Evolutionary conservation across 2,797 vertebrate genomes (phyloP).

Genomic region (Peromyscus eremicus): DNA sequence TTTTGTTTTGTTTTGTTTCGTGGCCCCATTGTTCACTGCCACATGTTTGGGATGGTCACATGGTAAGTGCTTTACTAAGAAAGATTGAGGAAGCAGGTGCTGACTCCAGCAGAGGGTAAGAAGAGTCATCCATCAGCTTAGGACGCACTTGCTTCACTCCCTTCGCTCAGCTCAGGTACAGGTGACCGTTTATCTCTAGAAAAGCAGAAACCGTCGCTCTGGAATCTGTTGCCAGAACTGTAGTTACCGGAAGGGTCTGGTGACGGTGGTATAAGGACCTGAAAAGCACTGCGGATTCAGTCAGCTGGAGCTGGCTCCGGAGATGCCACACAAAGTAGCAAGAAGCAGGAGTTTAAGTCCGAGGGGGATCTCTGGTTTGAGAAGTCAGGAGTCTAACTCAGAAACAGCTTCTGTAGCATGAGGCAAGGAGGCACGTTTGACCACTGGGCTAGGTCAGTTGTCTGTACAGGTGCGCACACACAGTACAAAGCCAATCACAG

Average conservation of each 20-base stretch:
- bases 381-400: conserved; percentile 9
- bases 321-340: not conserved
- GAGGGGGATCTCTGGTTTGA: not conserved
- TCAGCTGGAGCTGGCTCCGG: not conserved
- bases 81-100: not conserved
- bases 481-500: not conserved
- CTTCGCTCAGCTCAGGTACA: not conserved
- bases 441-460: not conserved
- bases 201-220: conserved; percentile 27
- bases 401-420: not conserved
- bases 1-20: not conserved
- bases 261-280: not conserved
- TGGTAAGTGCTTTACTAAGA: not conserved
- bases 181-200: conserved; percentile 25
- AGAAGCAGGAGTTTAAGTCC: not conserved
- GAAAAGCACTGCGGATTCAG: not conserved
- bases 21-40: not conserved
- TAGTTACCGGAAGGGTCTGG: not conserved
- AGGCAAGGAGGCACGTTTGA: not conserved
- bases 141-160: not conserved
- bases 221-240: conserved; percentile 20
- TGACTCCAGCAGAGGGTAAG: not conserved
- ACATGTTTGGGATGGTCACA: not conserved
- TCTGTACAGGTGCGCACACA: not conserved
- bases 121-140: not conserved